Evolutionary conservation across 2,113 vertebrate genomes (phyloP), one percentile per base, ranked within the genome.

Genomic region (Ailurus styani): DNA sequence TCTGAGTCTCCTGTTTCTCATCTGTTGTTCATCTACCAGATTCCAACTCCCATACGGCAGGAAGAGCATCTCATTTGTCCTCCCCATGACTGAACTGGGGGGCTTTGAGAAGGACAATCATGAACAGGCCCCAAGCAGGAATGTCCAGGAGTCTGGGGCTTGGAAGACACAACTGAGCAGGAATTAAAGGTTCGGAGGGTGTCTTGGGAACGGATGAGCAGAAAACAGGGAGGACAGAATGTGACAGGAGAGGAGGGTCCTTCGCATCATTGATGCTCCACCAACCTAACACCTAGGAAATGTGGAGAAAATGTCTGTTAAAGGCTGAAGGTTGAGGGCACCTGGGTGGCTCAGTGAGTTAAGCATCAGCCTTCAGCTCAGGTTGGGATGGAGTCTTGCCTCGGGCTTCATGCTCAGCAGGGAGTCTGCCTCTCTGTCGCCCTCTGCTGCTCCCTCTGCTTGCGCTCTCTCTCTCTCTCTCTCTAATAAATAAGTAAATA

Each of bases 361-460:
- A 37, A 68, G 66, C 34, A 10, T 37, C 66, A 37, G 66, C 66
- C 34, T 68, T 37, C 18, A 2, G 66, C 66, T 20, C 66, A 21
- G 66, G 17, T 2, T 37, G 8, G 18, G 66, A 21, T 20, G 1
- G 13, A 68, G 66, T 0, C 34, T 20, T 3, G 4, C 7, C 4
- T 68, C 18, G 7, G 62, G 66, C 66, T n/a, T 17, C 3, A 7
- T 17, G 3, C 31, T 66, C 62, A 66, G 62, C 18, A 1, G 34
- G 66, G 17, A 68, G 34, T 21, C 66, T 18, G 18, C 66, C 29
- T 37, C 64, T 66, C 34, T 27, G 12, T 68, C 64, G n/a, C 17
- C 64, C 64, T 9, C 34, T 68, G 17, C 64, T 2, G 1, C 15
- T n/a, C 31, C 34, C 27, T 7, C 64, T 68, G 34, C 64, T 15